Conservation (phyloP, 2,888 invertebrate genomes). For the Cataglyphis albicans region DNA sequence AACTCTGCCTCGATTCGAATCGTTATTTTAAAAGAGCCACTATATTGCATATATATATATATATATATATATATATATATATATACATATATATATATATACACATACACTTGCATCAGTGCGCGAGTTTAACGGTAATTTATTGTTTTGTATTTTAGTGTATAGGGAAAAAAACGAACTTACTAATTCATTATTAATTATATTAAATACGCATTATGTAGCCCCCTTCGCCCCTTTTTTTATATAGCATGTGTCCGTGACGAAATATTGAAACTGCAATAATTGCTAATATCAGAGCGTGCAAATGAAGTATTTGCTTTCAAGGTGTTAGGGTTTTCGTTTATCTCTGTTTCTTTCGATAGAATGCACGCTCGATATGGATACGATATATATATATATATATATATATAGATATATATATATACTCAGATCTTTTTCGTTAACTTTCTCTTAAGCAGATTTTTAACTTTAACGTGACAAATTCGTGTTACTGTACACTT, state of each 20-base stretch:
- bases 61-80: neutral
- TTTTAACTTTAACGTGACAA: conserved; percentile 31
- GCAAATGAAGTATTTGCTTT: conserved; percentile 50
- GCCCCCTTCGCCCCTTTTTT: conserved; percentile 24
- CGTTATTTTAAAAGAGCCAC: conserved; percentile 72
- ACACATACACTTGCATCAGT: conserved; percentile 59
- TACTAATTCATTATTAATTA: conserved; percentile 75
- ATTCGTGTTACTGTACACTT: conserved; percentile 30
- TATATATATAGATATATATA: neutral
- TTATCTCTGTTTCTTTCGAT: conserved; percentile 24
- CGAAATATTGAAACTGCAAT: conserved; percentile 57
- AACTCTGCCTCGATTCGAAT: conserved; percentile 80
- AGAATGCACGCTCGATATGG: conserved; percentile 39
- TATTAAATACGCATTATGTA: conserved; percentile 45
- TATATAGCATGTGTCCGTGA: conserved; percentile 68
- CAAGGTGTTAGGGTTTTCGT: conserved; percentile 53
- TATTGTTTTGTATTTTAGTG: conserved; percentile 81
- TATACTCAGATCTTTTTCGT: conserved; percentile 38
- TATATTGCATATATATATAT: conserved; percentile 68
- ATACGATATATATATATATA: conserved; percentile 19
- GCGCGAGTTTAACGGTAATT: conserved; percentile 75
- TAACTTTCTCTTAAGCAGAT: conserved; percentile 30
- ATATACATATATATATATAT: no score
- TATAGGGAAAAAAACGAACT: conserved; percentile 71
- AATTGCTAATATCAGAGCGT: conserved; percentile 35